phyloP scores from a whole-genome alignment of 2,113 vertebrate genomes.

The Hyperoodon ampullatus region DNA sequence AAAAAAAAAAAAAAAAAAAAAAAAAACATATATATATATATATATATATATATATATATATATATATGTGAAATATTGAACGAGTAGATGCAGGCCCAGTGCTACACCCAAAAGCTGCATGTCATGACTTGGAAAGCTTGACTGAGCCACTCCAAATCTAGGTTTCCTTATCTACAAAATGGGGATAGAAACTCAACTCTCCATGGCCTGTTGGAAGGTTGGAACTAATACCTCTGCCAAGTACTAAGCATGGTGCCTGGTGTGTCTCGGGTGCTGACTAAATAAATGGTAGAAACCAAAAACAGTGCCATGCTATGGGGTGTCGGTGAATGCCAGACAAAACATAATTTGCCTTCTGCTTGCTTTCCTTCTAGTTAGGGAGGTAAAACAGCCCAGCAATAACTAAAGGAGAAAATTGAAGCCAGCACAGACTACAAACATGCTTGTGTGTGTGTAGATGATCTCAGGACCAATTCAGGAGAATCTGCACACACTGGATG shows the following conservation, averaged over 20 bases:
- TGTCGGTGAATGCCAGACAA: neutral
- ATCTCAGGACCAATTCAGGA: neutral
- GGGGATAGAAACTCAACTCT: neutral
- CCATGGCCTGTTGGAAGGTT: neutral
- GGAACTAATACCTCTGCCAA: neutral
- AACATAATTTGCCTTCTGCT: neutral
- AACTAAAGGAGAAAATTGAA: neutral
- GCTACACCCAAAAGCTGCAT: neutral
- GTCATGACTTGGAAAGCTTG: neutral
- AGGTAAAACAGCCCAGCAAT: neutral
- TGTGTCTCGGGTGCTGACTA: neutral
- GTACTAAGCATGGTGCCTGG: rapidly evolving
- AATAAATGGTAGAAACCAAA: neutral
- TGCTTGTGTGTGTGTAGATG: neutral
- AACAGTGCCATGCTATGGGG: rapidly evolving
- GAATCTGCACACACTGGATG: neutral
- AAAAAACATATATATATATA: too few relatives aligned
- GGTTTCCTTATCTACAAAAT: neutral
- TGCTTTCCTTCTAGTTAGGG: neutral
- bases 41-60: too few relatives aligned
- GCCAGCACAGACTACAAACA: neutral
- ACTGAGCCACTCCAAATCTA: neutral
- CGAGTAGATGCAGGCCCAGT: rapidly evolving
- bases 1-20: too few relatives aligned
- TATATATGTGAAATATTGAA: neutral